phyloP scores from a whole-genome alignment of 2,797 vertebrate genomes.

The Poecilia wingei region DNA sequence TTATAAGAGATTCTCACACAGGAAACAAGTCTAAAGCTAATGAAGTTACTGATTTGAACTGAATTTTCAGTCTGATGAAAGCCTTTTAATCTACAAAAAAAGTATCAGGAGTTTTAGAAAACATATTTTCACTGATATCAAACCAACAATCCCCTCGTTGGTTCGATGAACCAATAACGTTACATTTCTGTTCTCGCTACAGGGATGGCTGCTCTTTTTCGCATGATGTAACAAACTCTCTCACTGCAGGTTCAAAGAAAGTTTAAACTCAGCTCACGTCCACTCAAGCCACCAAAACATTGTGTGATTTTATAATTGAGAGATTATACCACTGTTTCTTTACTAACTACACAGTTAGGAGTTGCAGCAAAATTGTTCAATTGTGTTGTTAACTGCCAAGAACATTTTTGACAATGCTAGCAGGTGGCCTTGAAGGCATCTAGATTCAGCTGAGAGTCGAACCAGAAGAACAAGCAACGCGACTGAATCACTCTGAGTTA shows the following conservation, averaged over 20 bases:
- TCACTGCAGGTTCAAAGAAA: neutral
- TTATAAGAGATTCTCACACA: neutral
- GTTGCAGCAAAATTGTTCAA: neutral
- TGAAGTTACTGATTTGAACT: neutral
- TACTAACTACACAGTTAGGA: neutral
- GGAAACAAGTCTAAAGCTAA: neutral
- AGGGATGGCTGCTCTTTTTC: neutral
- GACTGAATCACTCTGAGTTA: constrained; percentile 13
- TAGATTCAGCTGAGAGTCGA: constrained; percentile 9
- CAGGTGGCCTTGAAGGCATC: neutral
- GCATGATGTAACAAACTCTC: neutral
- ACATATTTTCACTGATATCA: neutral
- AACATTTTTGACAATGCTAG: neutral
- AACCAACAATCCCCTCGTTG: neutral
- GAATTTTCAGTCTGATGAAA: neutral
- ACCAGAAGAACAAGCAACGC: constrained; percentile 20
- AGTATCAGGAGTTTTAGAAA: neutral
- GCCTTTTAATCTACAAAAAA: neutral
- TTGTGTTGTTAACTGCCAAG: neutral
- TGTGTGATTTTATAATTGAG: neutral
- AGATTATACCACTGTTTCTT: neutral
- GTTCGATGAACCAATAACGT: neutral
- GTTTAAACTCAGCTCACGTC: neutral
- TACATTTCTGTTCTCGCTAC: neutral
- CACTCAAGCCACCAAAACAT: neutral